Percentiles rank a stretch among this genome's conserved stretches.
These are phyloP conservation scores for Mactromeris polynyma DNA, from an alignment of 2,888 invertebrate species.

Conservation along the genomic window DNA sequence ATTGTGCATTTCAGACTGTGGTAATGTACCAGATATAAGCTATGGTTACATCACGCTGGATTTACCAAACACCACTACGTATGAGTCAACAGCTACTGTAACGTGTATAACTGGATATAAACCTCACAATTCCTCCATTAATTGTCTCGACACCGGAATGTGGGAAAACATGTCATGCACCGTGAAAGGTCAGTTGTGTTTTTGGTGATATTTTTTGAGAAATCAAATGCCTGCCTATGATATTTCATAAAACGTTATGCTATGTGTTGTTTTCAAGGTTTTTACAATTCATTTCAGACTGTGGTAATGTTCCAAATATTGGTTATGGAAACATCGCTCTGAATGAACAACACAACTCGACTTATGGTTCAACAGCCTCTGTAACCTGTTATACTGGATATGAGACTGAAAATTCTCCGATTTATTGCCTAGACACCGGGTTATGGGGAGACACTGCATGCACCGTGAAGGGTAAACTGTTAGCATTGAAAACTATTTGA, in stretches of 20 bases:
- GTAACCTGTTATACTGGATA: neutral
- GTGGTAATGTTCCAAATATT: too few species aligned
- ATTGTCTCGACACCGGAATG: neutral
- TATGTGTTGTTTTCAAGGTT: neutral
- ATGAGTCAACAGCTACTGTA: neutral
- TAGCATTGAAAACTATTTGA: too few species aligned
- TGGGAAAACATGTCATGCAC: conserved; percentile 12
- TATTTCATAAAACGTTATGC: neutral
- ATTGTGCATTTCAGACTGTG: conserved; percentile 15
- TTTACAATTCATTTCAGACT: too few species aligned
- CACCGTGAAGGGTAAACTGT: neutral
- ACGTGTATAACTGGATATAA: neutral
- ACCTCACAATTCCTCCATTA: neutral
- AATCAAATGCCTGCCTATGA: neutral
- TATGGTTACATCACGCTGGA: neutral
- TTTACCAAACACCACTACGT: neutral
- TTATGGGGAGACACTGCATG: neutral
- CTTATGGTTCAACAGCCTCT: neutral
- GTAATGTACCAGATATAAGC: neutral
- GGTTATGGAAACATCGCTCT: too few species aligned
- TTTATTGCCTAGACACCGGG: neutral
- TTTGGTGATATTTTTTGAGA: neutral
- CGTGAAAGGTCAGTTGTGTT: neutral
- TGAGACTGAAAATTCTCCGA: neutral
- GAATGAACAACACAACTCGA: neutral